Base-by-base conservation (phyloP, 2,888 invertebrate genomes). In the Epistrophe eligans region DNA sequence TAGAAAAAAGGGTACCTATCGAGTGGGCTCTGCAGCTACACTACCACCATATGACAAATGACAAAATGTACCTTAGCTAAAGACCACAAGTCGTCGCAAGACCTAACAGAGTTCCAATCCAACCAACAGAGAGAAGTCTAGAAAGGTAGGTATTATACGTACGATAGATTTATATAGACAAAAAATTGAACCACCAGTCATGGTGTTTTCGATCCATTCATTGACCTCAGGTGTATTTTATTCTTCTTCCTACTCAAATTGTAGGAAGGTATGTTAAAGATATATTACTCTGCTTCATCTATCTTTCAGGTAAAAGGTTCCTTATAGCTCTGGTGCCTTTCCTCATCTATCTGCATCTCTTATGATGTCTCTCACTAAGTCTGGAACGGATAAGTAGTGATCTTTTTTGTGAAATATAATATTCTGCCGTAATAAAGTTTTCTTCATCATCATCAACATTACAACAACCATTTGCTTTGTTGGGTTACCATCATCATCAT, bases 161-260 rank as follows among this genome's bases (percentile, higher is more conserved):
- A 10, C 38, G 38, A 24, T 24, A 55, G 70, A 55, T 40, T 55
- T 55, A 66, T 57, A 58, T 45, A 60, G 17, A 19, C 1, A 24
- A 19, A 62, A 43, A 72, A 83, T 73, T 77, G 62, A 72, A 80
- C 66, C 73, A 77, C 52, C 84, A 84, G 74, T 62, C 52, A 48
- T 60, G 62, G 40, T 24, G 40, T 19, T 17, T 64, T 79, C 77
- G 73, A 85, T 77, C 82, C 83, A 87, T 79, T 87, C 87, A 83
- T 87, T 87, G 87, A 87, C 87, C 87, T 87, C 87, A 83, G 83
- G 87, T 87, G 87, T 67, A 87, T 87, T 83, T 70, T 66, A 74
- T 74, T 74, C 48, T 52, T 66, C 67, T 84, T 77, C 77, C 79
- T 83, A 83, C 72, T 71, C 50, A 66, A 66, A 45, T 50, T 52